phyloP scores from a whole-genome alignment of 2,113 vertebrate genomes.

The Dascyllus trimaculatus region DNA sequence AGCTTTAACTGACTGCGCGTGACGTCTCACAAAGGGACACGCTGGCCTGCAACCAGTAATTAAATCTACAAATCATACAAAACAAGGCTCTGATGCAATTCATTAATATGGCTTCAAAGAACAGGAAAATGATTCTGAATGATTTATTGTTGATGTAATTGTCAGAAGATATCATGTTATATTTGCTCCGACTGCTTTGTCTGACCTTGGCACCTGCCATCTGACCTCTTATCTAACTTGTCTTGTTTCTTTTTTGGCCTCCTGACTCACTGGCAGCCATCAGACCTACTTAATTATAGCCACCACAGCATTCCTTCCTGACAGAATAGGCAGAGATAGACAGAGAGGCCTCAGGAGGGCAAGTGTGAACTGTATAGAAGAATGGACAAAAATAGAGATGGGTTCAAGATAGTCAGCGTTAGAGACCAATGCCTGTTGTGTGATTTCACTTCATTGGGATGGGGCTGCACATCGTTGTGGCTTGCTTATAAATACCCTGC shows the following conservation, averaged over 20 bases:
- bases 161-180: constrained; percentile 5
- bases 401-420: constrained; percentile 25
- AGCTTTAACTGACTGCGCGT: constrained; percentile 57
- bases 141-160: constrained; percentile 1
- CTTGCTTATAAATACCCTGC: constrained; percentile 24
- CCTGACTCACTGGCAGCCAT: constrained; percentile 81
- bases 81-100: neutral
- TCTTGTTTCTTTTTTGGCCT: constrained; percentile 80
- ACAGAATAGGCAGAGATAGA: constrained; percentile 75
- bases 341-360: constrained; percentile 40
- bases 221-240: constrained; percentile 80
- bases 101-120: neutral
- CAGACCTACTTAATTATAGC: constrained; percentile 83
- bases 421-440: constrained; percentile 30
- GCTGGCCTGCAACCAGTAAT: constrained; percentile 13
- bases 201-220: constrained; percentile 78
- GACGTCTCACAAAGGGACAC: constrained; percentile 42
- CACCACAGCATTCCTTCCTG: constrained; percentile 73
- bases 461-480: constrained; percentile 26
- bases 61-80: constrained; percentile 3
- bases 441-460: constrained; percentile 38
- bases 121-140: neutral
- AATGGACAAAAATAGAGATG: constrained; percentile 57
- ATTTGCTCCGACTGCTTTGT: constrained; percentile 43
- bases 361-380: constrained; percentile 19